Evolutionary conservation across 2,888 invertebrate genomes (phyloP).

Genomic region (Melipona beecheii): DNA sequence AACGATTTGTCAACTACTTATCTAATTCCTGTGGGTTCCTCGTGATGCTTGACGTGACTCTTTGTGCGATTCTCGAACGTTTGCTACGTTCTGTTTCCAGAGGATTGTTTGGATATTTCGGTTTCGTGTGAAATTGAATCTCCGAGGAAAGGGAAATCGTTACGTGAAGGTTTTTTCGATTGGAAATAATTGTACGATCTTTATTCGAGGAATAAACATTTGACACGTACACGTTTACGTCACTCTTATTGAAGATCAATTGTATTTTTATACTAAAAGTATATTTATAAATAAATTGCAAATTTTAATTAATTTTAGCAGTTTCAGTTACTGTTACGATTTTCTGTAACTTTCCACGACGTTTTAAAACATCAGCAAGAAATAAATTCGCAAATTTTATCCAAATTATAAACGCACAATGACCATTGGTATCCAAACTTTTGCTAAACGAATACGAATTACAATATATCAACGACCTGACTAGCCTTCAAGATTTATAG

Average conservation of each 20-base stretch:
- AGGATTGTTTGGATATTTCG: not conserved
- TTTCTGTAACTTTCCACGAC: not conserved
- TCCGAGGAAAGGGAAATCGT: not conserved
- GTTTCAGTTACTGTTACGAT: not conserved
- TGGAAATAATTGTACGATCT: not conserved
- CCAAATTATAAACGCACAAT: too few relatives aligned
- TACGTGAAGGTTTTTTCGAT: not conserved
- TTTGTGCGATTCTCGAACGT: not conserved
- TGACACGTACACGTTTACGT: not conserved
- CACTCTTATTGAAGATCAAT: not conserved
- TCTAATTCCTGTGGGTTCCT: not conserved
- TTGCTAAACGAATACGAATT: not conserved
- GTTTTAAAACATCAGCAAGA: not conserved
- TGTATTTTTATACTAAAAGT: not conserved
- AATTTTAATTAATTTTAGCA: too few relatives aligned
- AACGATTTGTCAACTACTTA: slow-evolving; percentile 30
- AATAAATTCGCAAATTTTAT: not conserved
- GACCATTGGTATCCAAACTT: not conserved
- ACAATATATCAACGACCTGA: too few relatives aligned
- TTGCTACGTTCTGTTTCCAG: not conserved
- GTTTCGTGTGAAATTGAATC: not conserved
- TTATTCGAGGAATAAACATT: not conserved
- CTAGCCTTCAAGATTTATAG: not conserved
- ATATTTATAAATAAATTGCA: too few relatives aligned
- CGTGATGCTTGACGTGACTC: not conserved